Evolutionary conservation across 2,113 vertebrate genomes (phyloP), one percentile per base, ranked within the genome.

Genomic region (Deroptyus accipitrinus): DNA sequence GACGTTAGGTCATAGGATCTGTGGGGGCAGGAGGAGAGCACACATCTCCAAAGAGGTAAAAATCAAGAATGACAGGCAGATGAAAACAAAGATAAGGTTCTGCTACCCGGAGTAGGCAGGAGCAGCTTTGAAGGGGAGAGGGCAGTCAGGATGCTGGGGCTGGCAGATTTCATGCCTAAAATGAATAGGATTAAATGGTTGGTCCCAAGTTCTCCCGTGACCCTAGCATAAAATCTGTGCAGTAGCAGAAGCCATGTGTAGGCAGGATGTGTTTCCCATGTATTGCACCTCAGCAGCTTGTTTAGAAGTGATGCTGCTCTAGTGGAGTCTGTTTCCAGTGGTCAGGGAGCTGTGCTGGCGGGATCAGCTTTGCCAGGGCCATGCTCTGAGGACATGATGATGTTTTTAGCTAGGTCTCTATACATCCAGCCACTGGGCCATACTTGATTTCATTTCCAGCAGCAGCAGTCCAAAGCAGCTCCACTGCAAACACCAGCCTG

Each of bases 231-330:
- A 25, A 13, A 17, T 12, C 61, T 7, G 37, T 1, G 41, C 10
- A 1, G 27, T 30, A 19, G 13, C 91, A 37, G 7, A 13, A 74
- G 75, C 59, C 48, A 1, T 0, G 11, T 0, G 59, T n/a, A 5
- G 18, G 7, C 37, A 49, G 28, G 51, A 20, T 17, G 2, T 17
- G 10, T 18, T 16, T 44, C 25, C 68, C 6, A 2, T 10, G 33
- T 1, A 2, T n/a, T 24, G 17, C 52, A 42, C 24, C 35, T 4
- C 7, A 44, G 59, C 76, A 86, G 76, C 79, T 33, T 41, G 48
- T 8, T 20, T 10, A 2, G 2, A 59, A 17, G 33, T 13, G 27
- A 3, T 31, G 13, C n/a, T 30, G 20, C 11, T 33, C 20, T 30
- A 7, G 42, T 4, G 13, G 15, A 22, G 14, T 6, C 22, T 33